phyloP scores from a whole-genome alignment of 1,140 invertebrate species.

The Drosophila auraria region DNA sequence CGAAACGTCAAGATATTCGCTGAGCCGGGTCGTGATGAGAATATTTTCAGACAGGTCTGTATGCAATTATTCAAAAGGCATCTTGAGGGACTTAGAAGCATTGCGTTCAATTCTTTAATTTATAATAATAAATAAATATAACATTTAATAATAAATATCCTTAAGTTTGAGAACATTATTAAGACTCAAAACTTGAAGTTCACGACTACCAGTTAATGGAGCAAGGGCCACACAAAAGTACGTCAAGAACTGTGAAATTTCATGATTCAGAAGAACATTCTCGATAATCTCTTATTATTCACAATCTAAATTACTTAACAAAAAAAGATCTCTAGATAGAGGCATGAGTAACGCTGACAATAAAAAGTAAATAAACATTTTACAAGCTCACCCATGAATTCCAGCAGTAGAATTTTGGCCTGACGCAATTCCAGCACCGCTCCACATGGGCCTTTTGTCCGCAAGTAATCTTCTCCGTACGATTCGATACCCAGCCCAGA shows the following conservation, averaged over 20 bases:
- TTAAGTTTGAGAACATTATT: no score
- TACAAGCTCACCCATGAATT: slow-evolving; percentile 15
- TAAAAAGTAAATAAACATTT: slow-evolving; percentile 26
- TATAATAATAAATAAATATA: no score
- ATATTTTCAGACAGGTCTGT: slow-evolving; percentile 6
- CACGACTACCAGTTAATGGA: background rate
- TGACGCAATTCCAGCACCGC: slow-evolving; percentile 8
- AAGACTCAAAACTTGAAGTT: background rate
- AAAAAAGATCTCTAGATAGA: slow-evolving; percentile 5
- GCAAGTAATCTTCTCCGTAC: slow-evolving; percentile 18
- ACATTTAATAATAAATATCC: no score
- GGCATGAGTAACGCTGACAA: slow-evolving; percentile 15
- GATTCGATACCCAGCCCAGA: slow-evolving; percentile 20
- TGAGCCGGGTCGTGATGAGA: background rate
- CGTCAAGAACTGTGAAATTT: background rate
- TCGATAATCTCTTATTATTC: slow-evolving; percentile 11
- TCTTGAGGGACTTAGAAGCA: background rate
- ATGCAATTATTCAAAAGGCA: background rate
- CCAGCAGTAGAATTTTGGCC: background rate
- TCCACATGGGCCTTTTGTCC: slow-evolving; percentile 3
- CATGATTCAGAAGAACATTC: slow-evolving; percentile 11
- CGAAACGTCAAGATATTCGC: slow-evolving; percentile 7
- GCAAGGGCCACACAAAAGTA: background rate
- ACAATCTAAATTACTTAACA: slow-evolving; percentile 10
- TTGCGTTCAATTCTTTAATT: no score